phyloP scores from a whole-genome alignment of 2,888 invertebrate species.

The Pandemis corylana region DNA sequence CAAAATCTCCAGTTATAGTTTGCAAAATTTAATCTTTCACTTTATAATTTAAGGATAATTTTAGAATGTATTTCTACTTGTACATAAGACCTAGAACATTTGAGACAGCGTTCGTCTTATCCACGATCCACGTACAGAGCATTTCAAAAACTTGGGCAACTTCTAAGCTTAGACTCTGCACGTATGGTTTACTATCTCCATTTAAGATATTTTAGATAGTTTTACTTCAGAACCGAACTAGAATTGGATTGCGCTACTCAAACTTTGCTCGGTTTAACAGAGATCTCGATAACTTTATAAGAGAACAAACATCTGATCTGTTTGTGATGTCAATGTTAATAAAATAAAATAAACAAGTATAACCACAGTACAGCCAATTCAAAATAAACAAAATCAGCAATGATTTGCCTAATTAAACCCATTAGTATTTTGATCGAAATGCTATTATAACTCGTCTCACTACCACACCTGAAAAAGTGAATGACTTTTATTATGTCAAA shows the following conservation, averaged over 20 bases:
- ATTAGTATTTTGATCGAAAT: no score
- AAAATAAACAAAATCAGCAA: no score
- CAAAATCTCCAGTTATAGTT: background rate
- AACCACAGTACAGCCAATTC: no score
- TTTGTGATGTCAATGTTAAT: no score
- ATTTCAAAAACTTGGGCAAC: background rate
- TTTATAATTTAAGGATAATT: background rate
- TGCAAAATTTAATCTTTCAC: background rate
- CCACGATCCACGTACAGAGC: background rate
- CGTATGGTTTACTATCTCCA: background rate
- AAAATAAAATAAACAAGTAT: no score
- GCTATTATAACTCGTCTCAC: no score
- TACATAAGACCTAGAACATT: background rate
- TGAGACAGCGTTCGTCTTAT: background rate
- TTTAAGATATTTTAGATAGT: background rate
- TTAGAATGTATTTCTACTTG: background rate
- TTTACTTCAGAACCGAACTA: background rate
- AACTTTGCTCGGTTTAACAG: background rate
- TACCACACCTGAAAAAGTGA: no score
- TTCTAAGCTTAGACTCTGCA: background rate
- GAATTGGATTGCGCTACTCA: background rate
- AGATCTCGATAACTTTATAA: background rate
- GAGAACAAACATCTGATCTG: background rate
- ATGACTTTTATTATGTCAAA: no score
- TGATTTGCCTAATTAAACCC: no score